Evolutionary conservation across 2,113 vertebrate genomes (phyloP), one percentile per base, ranked within the genome.

Genomic region (Hoplias malabaricus): DNA sequence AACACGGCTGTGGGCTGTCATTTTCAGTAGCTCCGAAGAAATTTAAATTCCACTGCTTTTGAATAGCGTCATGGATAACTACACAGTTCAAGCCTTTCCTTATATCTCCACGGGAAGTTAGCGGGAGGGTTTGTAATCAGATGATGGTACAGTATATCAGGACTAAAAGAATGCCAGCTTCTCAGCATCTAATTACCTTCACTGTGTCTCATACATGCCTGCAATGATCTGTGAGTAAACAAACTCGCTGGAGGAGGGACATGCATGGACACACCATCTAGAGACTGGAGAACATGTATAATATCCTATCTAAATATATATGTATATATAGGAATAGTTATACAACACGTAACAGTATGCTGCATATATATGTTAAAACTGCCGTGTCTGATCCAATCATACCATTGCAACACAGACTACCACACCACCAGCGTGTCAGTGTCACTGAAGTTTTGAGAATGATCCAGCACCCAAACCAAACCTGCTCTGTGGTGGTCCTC

Each of bases 1-100:
- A 62, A 79, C 48, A 72, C 77, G 53, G 74, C 75, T 63, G 61
- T 38, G 66, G 53, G 67, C 66, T 71, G 38, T 65, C 46, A 43
- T 73, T 16, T 3, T 61, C 57, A 61, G 19, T 31, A 13, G 57
- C 27, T 61, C 57, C 33, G 31, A 56, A 46, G 13, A 61, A 12
- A 31, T 16, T 29, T 25, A 61, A 33, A 43, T 21, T 16, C 16
- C 57, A 61, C 1, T 43, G 40, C 12, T 38, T 71, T 16, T 34
- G 13, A 53, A 5, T n/a, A 19, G 57, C 57, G 6, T 61, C 27
- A 33, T 29, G 7, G 57, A 31, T 8, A 4, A 61, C 31, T 11
- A 23, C n/a, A 23, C 5, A 54, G 1, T 29, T 11, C 23, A 57
- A 57, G 13, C 1, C 2, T 27, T 57, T 5, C 2, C 11, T 4